A percentile compares a stretch with the other conserved stretches of the same genome.
Evolutionary conservation across 2,797 vertebrate species (phyloP).

Genomic region (Paramormyrops hopkinsi): DNA sequence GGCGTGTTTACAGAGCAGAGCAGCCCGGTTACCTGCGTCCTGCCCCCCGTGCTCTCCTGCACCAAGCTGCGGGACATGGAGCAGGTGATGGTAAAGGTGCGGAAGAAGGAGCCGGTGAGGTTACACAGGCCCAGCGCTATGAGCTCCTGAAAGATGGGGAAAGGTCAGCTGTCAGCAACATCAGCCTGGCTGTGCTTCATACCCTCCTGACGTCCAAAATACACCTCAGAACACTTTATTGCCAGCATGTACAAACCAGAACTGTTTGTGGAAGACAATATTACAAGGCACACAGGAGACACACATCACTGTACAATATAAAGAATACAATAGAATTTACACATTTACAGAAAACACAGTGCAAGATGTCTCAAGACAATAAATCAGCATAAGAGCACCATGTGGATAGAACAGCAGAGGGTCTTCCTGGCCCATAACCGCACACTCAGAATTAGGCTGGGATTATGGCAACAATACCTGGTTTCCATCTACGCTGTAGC

Average conservation of each 20-base stretch:
- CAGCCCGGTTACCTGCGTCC: conserved; percentile 57
- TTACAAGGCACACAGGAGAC: background rate
- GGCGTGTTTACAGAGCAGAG: background rate
- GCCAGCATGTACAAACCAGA: background rate
- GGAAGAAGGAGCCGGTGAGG: conserved; percentile 86
- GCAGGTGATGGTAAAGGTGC: conserved; percentile 80
- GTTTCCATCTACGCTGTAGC: conserved; percentile 87
- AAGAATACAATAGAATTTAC: background rate
- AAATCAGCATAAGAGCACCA: background rate
- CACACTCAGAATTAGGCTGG: background rate
- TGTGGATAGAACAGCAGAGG: background rate
- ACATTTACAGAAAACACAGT: background rate
- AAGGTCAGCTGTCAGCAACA: background rate
- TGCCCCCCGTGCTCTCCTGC: conserved; percentile 85
- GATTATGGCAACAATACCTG: conserved; percentile 62
- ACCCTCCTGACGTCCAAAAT: background rate
- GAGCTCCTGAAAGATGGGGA: conserved; percentile 69
- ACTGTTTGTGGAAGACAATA: background rate
- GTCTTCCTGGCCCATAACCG: background rate
- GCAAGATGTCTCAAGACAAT: background rate
- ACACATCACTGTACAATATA: background rate
- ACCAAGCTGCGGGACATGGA: conserved; percentile 96
- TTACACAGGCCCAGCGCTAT: conserved; percentile 90
- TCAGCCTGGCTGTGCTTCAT: background rate
- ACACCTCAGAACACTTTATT: background rate